A percentile compares a stretch with the other conserved stretches of the same genome.
Evolutionary conservation across 1,140 invertebrate species (phyloP).

Genomic region (Macrobrachium nipponense): DNA sequence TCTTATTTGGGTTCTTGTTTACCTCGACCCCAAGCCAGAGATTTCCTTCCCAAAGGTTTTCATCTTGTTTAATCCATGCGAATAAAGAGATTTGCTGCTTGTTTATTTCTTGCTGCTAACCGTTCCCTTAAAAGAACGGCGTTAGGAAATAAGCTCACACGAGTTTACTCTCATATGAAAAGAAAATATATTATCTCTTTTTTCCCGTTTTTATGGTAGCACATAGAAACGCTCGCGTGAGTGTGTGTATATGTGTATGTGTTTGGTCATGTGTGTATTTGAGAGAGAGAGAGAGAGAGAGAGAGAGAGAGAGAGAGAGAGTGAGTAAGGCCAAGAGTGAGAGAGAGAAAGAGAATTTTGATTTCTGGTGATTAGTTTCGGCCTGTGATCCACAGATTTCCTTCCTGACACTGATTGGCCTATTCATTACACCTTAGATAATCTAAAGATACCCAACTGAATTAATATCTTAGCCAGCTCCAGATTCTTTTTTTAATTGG

Average conservation of each 20-base stretch:
- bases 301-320: background rate
- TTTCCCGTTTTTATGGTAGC: background rate
- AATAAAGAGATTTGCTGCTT: too few species aligned
- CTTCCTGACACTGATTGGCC: too few species aligned
- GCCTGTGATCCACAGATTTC: too few species aligned
- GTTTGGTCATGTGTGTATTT: background rate
- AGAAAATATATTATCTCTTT: background rate
- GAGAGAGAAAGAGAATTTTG: background rate
- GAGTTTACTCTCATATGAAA: background rate
- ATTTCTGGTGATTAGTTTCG: too few species aligned
- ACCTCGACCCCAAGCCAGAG: background rate
- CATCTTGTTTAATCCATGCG: background rate
- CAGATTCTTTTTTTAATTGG: too few species aligned
- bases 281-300: background rate
- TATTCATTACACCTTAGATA: too few species aligned
- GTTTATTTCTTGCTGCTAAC: too few species aligned
- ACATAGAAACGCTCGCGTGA: background rate
- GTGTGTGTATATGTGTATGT: background rate
- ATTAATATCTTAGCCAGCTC: too few species aligned
- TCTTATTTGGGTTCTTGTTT: background rate
- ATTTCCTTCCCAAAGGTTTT: background rate
- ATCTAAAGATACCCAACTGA: too few species aligned
- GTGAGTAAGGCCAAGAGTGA: background rate
- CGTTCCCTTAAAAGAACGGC: too few species aligned
- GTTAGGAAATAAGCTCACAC: too few species aligned